phyloP scores from a whole-genome alignment of 2,888 invertebrate genomes.

The Rambutsinella grinnellia region DNA sequence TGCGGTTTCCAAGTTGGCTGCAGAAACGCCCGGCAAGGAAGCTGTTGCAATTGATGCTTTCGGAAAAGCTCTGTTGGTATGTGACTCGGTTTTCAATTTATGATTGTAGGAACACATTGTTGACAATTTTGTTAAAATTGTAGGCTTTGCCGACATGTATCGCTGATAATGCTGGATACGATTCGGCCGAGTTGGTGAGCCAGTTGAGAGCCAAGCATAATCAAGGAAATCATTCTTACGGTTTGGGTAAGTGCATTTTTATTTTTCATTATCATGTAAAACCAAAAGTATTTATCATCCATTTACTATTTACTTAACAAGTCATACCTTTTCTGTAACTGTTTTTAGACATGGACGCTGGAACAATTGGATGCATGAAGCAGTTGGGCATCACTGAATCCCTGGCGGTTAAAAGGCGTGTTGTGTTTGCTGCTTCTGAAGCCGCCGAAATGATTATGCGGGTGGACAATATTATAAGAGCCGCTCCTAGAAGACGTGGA shows the following conservation, averaged over 20 bases:
- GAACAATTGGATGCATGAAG: constrained; percentile 90
- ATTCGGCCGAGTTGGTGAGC: constrained; percentile 95
- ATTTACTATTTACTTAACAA: neutral
- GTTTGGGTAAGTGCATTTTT: constrained; percentile 76
- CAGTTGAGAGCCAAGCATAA: constrained; percentile 92
- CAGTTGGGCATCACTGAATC: constrained; percentile 95
- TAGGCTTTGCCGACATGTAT: constrained; percentile 93
- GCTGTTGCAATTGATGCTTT: constrained; percentile 97
- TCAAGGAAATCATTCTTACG: constrained; percentile 81
- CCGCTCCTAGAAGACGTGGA: constrained; percentile 88
- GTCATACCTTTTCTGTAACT: neutral
- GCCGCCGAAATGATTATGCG: constrained; percentile 99
- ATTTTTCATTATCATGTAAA: too few relatives aligned
- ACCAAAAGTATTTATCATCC: neutral
- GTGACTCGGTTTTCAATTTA: neutral
- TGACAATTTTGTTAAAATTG: neutral
- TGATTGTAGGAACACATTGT: neutral
- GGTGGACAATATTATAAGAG: constrained; percentile 96
- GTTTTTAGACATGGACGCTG: constrained; percentile 87
- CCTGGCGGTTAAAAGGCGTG: constrained; percentile 96
- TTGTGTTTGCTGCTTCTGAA: constrained; percentile 93
- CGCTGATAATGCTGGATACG: constrained; percentile 98
- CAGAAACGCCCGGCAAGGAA: constrained; percentile 95
- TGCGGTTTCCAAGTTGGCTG: constrained; percentile 87
- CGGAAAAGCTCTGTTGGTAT: constrained; percentile 80